These are phyloP conservation scores for Triplophysa siluroides DNA, from an alignment of 2,113 vertebrate species.

Conservation along the genomic window DNA sequence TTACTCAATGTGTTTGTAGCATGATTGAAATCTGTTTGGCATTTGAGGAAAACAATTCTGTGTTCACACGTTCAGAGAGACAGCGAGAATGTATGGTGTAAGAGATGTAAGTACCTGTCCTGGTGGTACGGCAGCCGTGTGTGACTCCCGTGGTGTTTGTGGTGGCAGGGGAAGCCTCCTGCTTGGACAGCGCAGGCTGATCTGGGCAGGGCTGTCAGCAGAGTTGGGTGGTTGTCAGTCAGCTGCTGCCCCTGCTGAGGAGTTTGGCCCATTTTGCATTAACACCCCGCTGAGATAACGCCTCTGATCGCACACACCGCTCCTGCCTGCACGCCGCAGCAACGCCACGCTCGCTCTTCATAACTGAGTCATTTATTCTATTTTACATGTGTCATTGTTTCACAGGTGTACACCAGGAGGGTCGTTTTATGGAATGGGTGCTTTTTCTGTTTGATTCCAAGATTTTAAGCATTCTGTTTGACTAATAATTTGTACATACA, in stretches of 20 bases:
- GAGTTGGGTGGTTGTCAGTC: conserved; percentile 78
- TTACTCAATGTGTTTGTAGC: too few relatives aligned
- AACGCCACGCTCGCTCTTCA: conserved; percentile 81
- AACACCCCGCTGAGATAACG: conserved; percentile 83
- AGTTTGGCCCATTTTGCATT: conserved; percentile 77
- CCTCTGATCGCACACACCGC: conserved; percentile 75
- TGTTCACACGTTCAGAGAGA: conserved; percentile 11
- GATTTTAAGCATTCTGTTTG: too few relatives aligned
- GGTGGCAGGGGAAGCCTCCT: conserved; percentile 61
- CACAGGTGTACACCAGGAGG: conserved; percentile 28
- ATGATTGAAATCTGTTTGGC: not conserved
- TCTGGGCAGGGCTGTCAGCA: conserved; percentile 68
- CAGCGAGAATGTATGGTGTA: conserved; percentile 47
- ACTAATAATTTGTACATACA: too few relatives aligned
- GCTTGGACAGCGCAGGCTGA: conserved; percentile 71
- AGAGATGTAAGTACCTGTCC: conserved; percentile 66
- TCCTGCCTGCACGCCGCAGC: conserved; percentile 70
- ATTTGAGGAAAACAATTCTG: not conserved
- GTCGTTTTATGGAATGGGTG: not conserved
- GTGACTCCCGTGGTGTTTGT: conserved; percentile 66
- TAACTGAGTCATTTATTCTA: conserved; percentile 90
- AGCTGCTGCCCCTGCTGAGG: conserved; percentile 72
- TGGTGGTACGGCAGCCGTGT: conserved; percentile 67
- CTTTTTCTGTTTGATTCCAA: too few relatives aligned
- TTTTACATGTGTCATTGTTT: conserved; percentile 74